These are phyloP conservation scores for Malthinus flaveolus DNA, from an alignment of 2,888 invertebrate species.

Conservation along the genomic window DNA sequence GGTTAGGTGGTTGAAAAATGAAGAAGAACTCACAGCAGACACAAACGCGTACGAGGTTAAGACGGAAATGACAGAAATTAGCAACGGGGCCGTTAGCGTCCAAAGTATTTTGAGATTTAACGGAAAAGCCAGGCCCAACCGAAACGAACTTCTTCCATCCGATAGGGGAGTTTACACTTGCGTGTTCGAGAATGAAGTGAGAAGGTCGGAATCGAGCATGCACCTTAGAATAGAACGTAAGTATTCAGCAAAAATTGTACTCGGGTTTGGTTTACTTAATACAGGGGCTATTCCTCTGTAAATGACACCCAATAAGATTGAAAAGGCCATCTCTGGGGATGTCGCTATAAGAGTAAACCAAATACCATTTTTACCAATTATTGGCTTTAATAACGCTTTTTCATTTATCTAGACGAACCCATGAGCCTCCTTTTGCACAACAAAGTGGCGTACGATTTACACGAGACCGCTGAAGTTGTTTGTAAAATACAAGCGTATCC, in stretches of 20 bases:
- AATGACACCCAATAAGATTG: no score
- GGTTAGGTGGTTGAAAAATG: slow-evolving; percentile 86
- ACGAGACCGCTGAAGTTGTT: slow-evolving; percentile 83
- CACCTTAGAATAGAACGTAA: slow-evolving; percentile 88
- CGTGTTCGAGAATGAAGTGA: slow-evolving; percentile 87
- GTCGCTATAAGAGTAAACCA: no score
- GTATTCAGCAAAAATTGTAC: no score
- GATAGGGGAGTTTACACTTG: slow-evolving; percentile 89
- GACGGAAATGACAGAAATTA: slow-evolving; percentile 75
- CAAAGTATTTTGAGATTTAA: slow-evolving; percentile 81
- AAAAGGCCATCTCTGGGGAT: no score
- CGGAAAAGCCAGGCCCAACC: slow-evolving; percentile 76
- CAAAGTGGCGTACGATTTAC: slow-evolving; percentile 84
- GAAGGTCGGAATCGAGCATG: slow-evolving; percentile 85
- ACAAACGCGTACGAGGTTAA: slow-evolving; percentile 80
- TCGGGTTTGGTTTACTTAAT: background rate
- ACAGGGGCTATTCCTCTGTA: background rate
- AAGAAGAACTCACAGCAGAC: slow-evolving; percentile 75
- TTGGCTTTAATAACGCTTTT: no score
- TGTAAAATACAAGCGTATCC: slow-evolving; percentile 92
- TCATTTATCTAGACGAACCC: slow-evolving; percentile 76
- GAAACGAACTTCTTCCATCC: slow-evolving; percentile 76
- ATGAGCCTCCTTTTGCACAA: slow-evolving; percentile 83
- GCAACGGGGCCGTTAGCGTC: slow-evolving; percentile 79
- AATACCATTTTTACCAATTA: no score